phyloP scores from a whole-genome alignment of 2,888 invertebrate species.

The Drosophila acutilabella region DNA sequence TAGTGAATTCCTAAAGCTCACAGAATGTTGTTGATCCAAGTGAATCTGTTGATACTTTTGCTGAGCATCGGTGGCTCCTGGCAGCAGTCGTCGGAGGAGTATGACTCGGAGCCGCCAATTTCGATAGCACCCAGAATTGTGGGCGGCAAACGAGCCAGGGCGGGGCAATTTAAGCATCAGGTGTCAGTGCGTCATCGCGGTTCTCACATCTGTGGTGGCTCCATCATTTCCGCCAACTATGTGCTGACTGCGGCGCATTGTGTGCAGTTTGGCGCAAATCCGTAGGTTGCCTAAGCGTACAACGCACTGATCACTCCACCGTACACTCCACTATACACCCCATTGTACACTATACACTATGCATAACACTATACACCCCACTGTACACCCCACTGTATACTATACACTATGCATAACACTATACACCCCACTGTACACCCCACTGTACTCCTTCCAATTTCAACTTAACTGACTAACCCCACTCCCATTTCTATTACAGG shows the following conservation, averaged over 20 bases:
- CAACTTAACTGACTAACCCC: background rate
- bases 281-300: constrained; percentile 51
- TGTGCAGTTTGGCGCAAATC: constrained; percentile 60
- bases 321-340: too few relatives aligned
- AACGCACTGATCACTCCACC: too few relatives aligned
- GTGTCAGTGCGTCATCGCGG: constrained; percentile 77
- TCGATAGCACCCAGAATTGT: constrained; percentile 65
- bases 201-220: constrained; percentile 78
- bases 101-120: background rate
- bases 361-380: too few relatives aligned
- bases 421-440: too few relatives aligned
- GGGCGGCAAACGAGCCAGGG: constrained; percentile 81
- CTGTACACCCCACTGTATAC: too few relatives aligned
- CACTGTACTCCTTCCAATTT: too few relatives aligned
- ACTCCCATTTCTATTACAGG: constrained; percentile 42
- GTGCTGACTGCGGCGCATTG: constrained; percentile 84
- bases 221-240: constrained; percentile 70
- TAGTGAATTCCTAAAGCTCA: background rate
- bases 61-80: constrained; percentile 4
- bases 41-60: constrained; percentile 33
- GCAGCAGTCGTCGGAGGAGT: constrained; percentile 4
- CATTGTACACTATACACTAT: too few relatives aligned
- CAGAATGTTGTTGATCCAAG: constrained; percentile 26
- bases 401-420: too few relatives aligned
- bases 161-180: constrained; percentile 84